Conservation (phyloP, 2,797 vertebrate genomes). For the Danio choprae region DNA sequence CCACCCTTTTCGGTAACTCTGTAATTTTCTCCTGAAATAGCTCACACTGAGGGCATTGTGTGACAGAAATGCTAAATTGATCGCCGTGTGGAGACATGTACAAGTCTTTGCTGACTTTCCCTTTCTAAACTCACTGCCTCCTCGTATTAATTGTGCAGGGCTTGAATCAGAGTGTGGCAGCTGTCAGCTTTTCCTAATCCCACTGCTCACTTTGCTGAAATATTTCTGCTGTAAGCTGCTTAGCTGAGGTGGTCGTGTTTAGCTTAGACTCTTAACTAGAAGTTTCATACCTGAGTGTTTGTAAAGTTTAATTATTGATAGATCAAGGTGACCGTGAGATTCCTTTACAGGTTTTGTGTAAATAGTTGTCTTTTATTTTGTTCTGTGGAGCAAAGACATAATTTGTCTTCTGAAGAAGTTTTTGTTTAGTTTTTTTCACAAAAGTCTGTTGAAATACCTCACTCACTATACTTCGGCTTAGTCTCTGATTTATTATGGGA, state of each 20-base stretch:
- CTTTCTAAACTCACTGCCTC: not conserved
- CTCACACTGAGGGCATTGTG: constrained; percentile 44
- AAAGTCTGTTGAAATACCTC: too few species aligned
- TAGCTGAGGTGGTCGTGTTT: constrained; percentile 41
- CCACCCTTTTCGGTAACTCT: constrained; percentile 57
- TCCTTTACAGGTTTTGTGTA: constrained; percentile 10
- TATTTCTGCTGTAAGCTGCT: constrained; percentile 52
- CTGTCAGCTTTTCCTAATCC: constrained; percentile 44
- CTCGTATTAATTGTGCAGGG: not conserved
- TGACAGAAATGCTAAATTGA: constrained; percentile 5
- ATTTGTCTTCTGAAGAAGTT: too few species aligned
- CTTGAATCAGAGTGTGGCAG: constrained; percentile 33
- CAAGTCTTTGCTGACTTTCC: not conserved
- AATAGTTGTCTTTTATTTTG: not conserved
- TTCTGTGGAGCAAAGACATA: not conserved
- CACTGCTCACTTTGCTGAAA: constrained; percentile 39
- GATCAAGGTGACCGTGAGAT: not conserved
- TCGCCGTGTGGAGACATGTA: not conserved
- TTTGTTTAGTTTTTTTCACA: too few species aligned
- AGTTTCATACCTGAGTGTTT: constrained; percentile 2
- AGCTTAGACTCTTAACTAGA: not conserved
- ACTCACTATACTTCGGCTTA: too few species aligned
- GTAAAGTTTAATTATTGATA: not conserved
- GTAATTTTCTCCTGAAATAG: constrained; percentile 75
- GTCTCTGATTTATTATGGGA: too few species aligned